Evolutionary conservation across 2,113 vertebrate genomes (phyloP), one percentile per base, ranked within the genome.

Genomic region (Balaenoptera acutorostrata): DNA sequence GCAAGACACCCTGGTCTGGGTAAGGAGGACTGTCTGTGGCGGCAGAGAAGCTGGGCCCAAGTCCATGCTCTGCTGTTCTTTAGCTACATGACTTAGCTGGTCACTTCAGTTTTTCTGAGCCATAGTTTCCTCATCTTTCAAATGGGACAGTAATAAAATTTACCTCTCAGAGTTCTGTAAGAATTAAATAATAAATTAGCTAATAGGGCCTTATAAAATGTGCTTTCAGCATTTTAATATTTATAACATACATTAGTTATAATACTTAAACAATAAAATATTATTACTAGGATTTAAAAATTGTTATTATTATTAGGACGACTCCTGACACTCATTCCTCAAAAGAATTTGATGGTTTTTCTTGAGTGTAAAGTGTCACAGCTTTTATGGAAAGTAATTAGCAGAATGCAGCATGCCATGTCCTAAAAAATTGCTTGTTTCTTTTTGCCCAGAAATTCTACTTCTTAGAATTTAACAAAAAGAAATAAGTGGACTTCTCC

Each of bases 341-440:
- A 88, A 90, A 82, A 82, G 27, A 87, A 66, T n/a, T 86, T 69
- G 33, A 52, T 31, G 1, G 18, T 75, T 91, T 74, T 82, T 64
- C 61, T 88, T 94, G 36, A 91, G 36, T 69, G 31, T 88, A 85
- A 91, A 86, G 93, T 88, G 36, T 85, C 29, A 75, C 63, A 93
- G 78, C 23, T 95, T 90, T 96, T 93, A 46, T 23, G 39, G 71
- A 83, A 92, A 97, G 46, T 59, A 95, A 87, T 77, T 66, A 97
- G 59, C 29, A 90, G 49, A 33, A 25, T 61, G 31, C 31, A 88
- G 72, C 39, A 66, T 66, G 44, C 59, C 57, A 68, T 66, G 71
- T 39, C 44, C 55, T 81, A 23, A 80, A 63, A 88, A 39, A 87
- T 6, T 27, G n/a, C 27, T 36, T 41, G 14, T 72, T 83, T 57